Base-by-base conservation (phyloP, 2,113 vertebrate species). In the Anolis sagrei region DNA sequence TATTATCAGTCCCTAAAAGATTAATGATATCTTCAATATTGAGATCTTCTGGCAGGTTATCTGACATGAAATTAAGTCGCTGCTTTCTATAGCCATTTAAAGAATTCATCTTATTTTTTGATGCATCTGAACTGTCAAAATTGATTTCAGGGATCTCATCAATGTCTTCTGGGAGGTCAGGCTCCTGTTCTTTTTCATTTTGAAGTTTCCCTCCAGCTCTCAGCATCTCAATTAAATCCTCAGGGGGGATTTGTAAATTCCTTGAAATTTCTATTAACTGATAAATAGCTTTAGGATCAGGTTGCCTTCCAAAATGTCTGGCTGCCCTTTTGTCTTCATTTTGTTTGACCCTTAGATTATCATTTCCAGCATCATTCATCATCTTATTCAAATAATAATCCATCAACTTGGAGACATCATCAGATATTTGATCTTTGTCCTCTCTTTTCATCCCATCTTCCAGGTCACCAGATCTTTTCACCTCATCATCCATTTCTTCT, bases 241-340 rank as follows among this genome's bases (percentile, higher is more conserved):
- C 98, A 0, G 98, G 98, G 51, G 98, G 97, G 72, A 99, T 98
- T 94, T 98, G 97, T 88, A 98, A 96, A 92, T 97, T 98, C 85
- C 97, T 97, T 74, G 98, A 98, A 90, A 99, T 95, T 92, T 98
- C 96, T 78, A 98, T 96, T 86, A 99, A 93, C 90, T 98, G 97
- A 90, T 97, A 97, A 91, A 99, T 92, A 82, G 97, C 93, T 64
- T 94, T 96, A 44, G 98, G 97, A 77, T 98, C 95, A 0, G 97
- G 93, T 61, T 95, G 94, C 54, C 96, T 98, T 81, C 90, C 97
- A 83, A 92, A 91, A 93, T 93, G 89, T 7, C 68, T 87, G 49
- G 48, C 39, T 72, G 86, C 95, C 89, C 95, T 94, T 92, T 97
- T 97, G 82, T 97, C 97, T 39, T 93, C 94, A 34, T 92, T 95